Base-by-base conservation (phyloP, 2,888 invertebrate genomes). In the Epistrophe eligans region DNA sequence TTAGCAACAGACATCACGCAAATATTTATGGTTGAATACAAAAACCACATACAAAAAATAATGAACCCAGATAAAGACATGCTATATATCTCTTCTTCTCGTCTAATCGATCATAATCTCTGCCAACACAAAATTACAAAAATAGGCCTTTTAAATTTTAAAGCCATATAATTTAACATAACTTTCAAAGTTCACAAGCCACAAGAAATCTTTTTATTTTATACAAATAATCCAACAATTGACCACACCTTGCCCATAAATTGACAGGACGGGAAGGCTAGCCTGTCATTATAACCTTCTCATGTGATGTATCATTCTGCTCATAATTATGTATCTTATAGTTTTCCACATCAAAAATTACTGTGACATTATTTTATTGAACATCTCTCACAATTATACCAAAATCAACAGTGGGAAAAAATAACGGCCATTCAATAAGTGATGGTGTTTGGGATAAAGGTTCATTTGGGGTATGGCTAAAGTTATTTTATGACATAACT, bases 221-320 rank as follows among this genome's bases (percentile, higher is more conserved):
- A 19, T 43, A 4, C n/a, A 62, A 43, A 40, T 24, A 8, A 43
- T n/a, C 28, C 2, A 28, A 45, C 24, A 45, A 64, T 10, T 45
- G 45, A 64, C 62, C 45, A 64, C 64, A 64, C 64, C 64, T 64
- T 45, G 19, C 1, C 45, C 8, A 64, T n/a, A 64, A 64, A 32
- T 28, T 45, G 64, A 45, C 45, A 45, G 9, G 35, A 35, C 35
- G 35, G 9, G 35, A 35, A 8, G 35, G 9, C 35, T 9, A 45
- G 7, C n/a, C 45, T 45, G 64, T 64, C 64, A 28, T 64, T 64
- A 64, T 45, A n/a, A 43, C 9, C 24, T 43, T 13, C 7, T 28
- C 28, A 45, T n/a, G 6, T n/a, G 45, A 45, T 64, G 6, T 45
- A 64, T 45, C 43, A 45, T 64, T 64, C 45, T 45, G 15, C 5